phyloP scores from a whole-genome alignment of 2,113 vertebrate species.

The Galeopterus variegatus region DNA sequence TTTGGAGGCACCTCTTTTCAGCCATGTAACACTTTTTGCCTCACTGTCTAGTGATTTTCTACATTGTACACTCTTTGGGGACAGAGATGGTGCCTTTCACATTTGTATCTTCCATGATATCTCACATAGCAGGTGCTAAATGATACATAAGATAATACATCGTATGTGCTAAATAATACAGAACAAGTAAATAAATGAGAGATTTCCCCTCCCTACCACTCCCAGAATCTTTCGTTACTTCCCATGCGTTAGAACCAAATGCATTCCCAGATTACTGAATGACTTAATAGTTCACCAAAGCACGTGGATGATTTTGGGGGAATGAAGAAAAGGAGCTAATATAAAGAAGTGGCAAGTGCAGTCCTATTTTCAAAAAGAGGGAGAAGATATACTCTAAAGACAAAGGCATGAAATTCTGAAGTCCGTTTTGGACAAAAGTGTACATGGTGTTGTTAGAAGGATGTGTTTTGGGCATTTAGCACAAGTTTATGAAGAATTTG shows the following conservation, averaged over 20 bases:
- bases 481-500: not conserved
- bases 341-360: not conserved
- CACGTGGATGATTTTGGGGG: not conserved
- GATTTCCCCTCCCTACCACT: not conserved
- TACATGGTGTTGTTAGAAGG: not conserved
- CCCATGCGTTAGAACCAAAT: not conserved
- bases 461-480: not conserved
- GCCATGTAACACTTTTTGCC: not conserved
- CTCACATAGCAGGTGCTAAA: not conserved
- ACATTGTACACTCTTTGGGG: not conserved
- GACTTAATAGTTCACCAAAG: not conserved
- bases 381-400: not conserved
- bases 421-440: not conserved
- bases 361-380: constrained; percentile 23
- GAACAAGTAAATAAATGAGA: too few species aligned
- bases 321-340: not conserved
- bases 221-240: not conserved
- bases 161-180: not conserved
- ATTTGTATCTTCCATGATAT: not conserved
- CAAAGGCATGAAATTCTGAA: not conserved
- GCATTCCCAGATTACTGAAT: too few species aligned
- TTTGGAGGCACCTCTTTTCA: not conserved
- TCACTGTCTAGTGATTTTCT: not conserved
- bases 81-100: not conserved
- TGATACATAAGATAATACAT: too few species aligned